These are phyloP conservation scores for Coenobita brevimanus DNA, from an alignment of 1,140 invertebrate genomes.

Conservation along the genomic window DNA sequence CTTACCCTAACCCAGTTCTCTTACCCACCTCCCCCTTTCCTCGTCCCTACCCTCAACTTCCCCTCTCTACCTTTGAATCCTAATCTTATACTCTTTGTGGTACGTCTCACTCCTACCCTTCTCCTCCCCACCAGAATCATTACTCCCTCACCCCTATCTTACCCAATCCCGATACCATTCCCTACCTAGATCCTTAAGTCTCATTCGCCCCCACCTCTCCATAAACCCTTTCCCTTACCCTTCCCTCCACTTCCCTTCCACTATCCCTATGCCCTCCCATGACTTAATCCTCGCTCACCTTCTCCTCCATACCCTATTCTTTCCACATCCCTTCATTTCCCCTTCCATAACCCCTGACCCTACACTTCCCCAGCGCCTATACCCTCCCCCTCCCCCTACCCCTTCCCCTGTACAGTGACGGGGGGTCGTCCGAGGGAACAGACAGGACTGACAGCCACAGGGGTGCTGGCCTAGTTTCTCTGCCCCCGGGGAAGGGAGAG, in stretches of 20 bases:
- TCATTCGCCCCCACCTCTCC: too few species aligned
- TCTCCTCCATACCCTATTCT: neutral
- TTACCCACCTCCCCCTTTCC: too few species aligned
- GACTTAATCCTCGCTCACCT: too few species aligned
- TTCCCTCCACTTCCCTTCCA: too few species aligned
- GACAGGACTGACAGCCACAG: conserved; percentile 33
- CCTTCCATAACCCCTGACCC: neutral
- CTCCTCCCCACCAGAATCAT: neutral
- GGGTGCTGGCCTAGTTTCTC: conserved; percentile 39
- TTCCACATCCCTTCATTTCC: neutral
- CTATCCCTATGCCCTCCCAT: too few species aligned
- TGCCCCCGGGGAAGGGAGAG: conserved; percentile 35
- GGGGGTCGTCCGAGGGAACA: conserved; percentile 33
- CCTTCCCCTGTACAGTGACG: neutral
- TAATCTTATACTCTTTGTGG: too few species aligned
- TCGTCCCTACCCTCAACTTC: too few species aligned
- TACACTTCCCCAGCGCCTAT: neutral
- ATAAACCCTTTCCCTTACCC: too few species aligned
- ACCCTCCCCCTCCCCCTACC: neutral
- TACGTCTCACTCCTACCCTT: neutral
- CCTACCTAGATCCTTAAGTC: neutral
- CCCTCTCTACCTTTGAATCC: too few species aligned
- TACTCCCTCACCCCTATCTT: neutral
- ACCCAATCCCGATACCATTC: neutral
- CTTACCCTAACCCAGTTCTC: too few species aligned